These are phyloP conservation scores for Drosophila putrida DNA, from an alignment of 2,888 invertebrate genomes.

Conservation along the genomic window DNA sequence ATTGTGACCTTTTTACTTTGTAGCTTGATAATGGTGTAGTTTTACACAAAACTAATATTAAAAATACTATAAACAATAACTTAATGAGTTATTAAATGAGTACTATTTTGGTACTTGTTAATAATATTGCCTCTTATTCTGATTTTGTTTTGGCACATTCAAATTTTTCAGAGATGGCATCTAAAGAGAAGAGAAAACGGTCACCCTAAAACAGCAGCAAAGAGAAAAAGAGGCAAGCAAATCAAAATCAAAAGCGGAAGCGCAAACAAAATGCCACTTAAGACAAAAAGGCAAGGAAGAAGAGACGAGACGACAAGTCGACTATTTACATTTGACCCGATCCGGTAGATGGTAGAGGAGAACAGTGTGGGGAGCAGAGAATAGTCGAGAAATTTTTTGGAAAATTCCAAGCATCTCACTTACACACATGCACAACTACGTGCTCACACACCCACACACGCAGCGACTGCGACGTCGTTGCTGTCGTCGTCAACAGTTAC, in stretches of 20 bases:
- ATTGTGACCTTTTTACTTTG: too few relatives aligned
- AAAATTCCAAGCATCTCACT: constrained; percentile 75
- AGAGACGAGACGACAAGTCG: constrained; percentile 42
- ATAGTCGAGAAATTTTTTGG: constrained; percentile 69
- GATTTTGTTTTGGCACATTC: too few relatives aligned
- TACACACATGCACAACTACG: constrained; percentile 10
- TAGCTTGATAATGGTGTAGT: too few relatives aligned
- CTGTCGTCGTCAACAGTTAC: constrained; percentile 32
- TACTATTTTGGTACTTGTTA: too few relatives aligned
- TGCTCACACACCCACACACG: constrained; percentile 44
- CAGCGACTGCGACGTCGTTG: constrained; percentile 12
- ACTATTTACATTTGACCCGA: constrained; percentile 31
- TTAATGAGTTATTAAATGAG: too few relatives aligned
- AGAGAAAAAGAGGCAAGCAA: constrained; percentile 23
- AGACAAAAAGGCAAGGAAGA: constrained; percentile 53
- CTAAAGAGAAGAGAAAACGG: constrained; percentile 26
- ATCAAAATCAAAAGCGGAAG: constrained; percentile 66
- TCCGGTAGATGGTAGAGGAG: constrained; percentile 12
- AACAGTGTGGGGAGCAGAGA: constrained; percentile 1
- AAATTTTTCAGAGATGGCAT: not conserved
- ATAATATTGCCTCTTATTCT: too few relatives aligned
- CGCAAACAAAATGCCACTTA: constrained; percentile 71
- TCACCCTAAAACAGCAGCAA: constrained; percentile 6
- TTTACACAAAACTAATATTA: too few relatives aligned
- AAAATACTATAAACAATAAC: not conserved